phyloP scores from a whole-genome alignment of 1,140 invertebrate species.

The Papilio polyxenes region DNA sequence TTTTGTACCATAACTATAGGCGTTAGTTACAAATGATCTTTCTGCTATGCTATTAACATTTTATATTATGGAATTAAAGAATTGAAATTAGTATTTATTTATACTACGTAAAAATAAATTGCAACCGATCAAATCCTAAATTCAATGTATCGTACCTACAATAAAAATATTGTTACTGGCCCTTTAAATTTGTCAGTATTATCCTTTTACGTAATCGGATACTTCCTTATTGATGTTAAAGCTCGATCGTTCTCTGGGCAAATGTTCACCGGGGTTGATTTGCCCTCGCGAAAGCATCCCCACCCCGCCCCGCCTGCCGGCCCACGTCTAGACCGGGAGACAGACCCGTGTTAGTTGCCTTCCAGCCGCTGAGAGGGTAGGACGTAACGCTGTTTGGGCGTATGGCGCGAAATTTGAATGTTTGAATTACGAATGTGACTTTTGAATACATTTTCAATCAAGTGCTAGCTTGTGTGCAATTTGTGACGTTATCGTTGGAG shows the following conservation, averaged over 20 bases:
- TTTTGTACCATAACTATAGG: too few relatives aligned
- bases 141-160: conserved; percentile 10
- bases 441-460: conserved; percentile 41
- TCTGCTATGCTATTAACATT: too few relatives aligned
- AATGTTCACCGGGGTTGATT: conserved; percentile 67
- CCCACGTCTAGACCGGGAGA: conserved; percentile 64
- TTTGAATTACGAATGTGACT: conserved; percentile 37
- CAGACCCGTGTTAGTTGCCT: conserved; percentile 60
- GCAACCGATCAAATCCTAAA: not conserved
- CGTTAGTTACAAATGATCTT: too few relatives aligned
- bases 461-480: conserved; percentile 49
- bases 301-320: conserved; percentile 46
- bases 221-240: conserved; percentile 61
- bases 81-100: too few relatives aligned
- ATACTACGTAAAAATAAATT: not conserved
- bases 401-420: conserved; percentile 68
- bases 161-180: conserved; percentile 38
- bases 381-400: conserved; percentile 45
- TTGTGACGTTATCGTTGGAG: conserved; percentile 45
- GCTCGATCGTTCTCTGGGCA: conserved; percentile 59
- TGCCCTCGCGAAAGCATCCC: conserved; percentile 49
- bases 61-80: too few relatives aligned
- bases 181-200: conserved; percentile 36
- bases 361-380: conserved; percentile 48
- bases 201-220: conserved; percentile 51